phyloP scores from a whole-genome alignment of 2,888 invertebrate genomes.

The Abrostola triplasia region DNA sequence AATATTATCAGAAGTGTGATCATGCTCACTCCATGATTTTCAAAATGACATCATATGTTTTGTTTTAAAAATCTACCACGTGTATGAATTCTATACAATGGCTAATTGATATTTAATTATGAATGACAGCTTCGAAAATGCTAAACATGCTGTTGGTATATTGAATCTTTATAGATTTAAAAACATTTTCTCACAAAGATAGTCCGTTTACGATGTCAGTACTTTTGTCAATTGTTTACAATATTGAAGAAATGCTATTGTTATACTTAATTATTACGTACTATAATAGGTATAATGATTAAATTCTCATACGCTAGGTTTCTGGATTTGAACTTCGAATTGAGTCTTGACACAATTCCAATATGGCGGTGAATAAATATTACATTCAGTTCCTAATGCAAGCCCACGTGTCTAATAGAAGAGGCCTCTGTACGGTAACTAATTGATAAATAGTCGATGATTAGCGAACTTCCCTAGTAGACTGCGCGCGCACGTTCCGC shows the following conservation, averaged over 20 bases:
- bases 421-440: constrained; percentile 45
- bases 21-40: constrained; percentile 29
- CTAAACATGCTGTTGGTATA: background rate
- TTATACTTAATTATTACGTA: too few relatives aligned
- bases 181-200: too few relatives aligned
- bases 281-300: too few relatives aligned
- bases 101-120: constrained; percentile 25
- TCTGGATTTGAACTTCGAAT: background rate
- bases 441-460: constrained; percentile 56
- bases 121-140: constrained; percentile 14
- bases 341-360: background rate
- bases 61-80: constrained; percentile 27
- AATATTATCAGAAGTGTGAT: constrained; percentile 23
- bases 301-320: too few relatives aligned
- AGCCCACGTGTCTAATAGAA: constrained; percentile 39
- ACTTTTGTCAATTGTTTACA: too few relatives aligned
- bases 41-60: constrained; percentile 39
- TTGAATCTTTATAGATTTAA: background rate
- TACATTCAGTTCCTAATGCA: constrained; percentile 25
- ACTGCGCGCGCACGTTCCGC: constrained; percentile 53
- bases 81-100: constrained; percentile 27
- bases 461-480: constrained; percentile 50
- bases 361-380: constrained; percentile 20
- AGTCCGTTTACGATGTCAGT: too few relatives aligned
- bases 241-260: too few relatives aligned